These are phyloP conservation scores for Apolygus lucorum DNA, from an alignment of 1,140 invertebrate species.

Conservation along the genomic window DNA sequence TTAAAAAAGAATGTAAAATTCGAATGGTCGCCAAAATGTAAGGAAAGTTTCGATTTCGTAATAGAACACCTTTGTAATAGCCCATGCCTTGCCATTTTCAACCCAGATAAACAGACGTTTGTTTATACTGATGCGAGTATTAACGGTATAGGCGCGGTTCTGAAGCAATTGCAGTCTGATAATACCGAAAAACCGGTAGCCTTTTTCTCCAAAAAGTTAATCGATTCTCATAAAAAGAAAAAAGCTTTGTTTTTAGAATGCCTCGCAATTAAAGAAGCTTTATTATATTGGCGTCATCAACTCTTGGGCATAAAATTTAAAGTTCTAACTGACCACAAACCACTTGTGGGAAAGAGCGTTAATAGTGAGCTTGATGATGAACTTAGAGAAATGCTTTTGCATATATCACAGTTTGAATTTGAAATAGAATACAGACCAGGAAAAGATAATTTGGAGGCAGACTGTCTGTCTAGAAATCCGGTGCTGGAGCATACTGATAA, in stretches of 20 bases:
- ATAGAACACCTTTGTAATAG: slow-evolving; percentile 37
- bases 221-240: slow-evolving; percentile 24
- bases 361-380: slow-evolving; percentile 28
- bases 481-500: slow-evolving; percentile 16
- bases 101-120: slow-evolving; percentile 34
- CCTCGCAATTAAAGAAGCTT: slow-evolving; percentile 30
- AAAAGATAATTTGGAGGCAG: slow-evolving; percentile 24
- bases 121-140: slow-evolving; percentile 38
- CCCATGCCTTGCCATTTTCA: slow-evolving; percentile 37
- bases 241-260: slow-evolving; percentile 36
- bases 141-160: slow-evolving; percentile 34
- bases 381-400: slow-evolving; percentile 22
- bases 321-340: slow-evolving; percentile 29
- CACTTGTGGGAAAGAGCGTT: slow-evolving; percentile 27
- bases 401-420: slow-evolving; percentile 29
- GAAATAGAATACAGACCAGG: slow-evolving; percentile 23
- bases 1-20: slow-evolving; percentile 36
- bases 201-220: slow-evolving; percentile 22
- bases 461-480: slow-evolving; percentile 16
- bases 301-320: slow-evolving; percentile 27
- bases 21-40: slow-evolving; percentile 35
- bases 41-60: slow-evolving; percentile 37
- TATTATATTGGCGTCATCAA: slow-evolving; percentile 31
- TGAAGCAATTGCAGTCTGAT: slow-evolving; percentile 36
- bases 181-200: slow-evolving; percentile 33